Evolutionary conservation across 2,113 vertebrate genomes (phyloP).

Genomic region (Leptobrachium leishanense): DNA sequence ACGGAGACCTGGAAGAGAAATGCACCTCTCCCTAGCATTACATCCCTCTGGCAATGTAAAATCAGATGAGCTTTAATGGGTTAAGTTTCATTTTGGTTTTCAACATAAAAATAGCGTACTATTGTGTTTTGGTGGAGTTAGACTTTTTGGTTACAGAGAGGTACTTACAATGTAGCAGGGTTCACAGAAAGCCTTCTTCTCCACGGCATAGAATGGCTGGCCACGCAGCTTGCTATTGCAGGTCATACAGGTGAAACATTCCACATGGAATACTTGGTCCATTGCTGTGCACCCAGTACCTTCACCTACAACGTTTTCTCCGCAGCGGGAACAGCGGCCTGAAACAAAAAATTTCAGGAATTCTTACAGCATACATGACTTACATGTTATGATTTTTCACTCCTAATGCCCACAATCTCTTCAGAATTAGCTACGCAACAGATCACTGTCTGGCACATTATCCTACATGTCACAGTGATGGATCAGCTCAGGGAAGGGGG

Average conservation of each 20-base stretch:
- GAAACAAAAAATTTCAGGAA: conserved; percentile 37
- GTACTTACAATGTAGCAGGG: conserved; percentile 95
- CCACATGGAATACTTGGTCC: conserved; percentile 96
- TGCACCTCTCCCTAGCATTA: conserved; percentile 2
- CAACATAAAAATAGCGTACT: neutral
- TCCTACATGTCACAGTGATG: too few relatives aligned
- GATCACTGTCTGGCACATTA: too few relatives aligned
- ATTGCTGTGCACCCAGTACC: conserved; percentile 96
- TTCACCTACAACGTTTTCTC: conserved; percentile 94
- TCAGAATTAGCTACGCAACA: too few relatives aligned
- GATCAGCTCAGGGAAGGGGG: too few relatives aligned
- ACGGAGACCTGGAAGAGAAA: conserved; percentile 49
- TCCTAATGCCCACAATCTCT: too few relatives aligned
- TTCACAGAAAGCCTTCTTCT: conserved; percentile 97
- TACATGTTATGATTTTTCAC: too few relatives aligned
- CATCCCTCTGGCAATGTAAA: too few relatives aligned
- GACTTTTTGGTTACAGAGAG: accelerated
- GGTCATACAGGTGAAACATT: conserved; percentile 91
- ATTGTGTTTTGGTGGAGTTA: too few relatives aligned
- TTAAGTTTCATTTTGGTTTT: too few relatives aligned
- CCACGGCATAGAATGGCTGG: conserved; percentile 94
- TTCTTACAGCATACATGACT: too few relatives aligned
- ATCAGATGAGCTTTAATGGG: too few relatives aligned
- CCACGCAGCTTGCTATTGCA: conserved; percentile 89
- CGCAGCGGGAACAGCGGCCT: conserved; percentile 94